Base-by-base conservation (phyloP, 2,113 vertebrate species). In the Brachirus orientalis region DNA sequence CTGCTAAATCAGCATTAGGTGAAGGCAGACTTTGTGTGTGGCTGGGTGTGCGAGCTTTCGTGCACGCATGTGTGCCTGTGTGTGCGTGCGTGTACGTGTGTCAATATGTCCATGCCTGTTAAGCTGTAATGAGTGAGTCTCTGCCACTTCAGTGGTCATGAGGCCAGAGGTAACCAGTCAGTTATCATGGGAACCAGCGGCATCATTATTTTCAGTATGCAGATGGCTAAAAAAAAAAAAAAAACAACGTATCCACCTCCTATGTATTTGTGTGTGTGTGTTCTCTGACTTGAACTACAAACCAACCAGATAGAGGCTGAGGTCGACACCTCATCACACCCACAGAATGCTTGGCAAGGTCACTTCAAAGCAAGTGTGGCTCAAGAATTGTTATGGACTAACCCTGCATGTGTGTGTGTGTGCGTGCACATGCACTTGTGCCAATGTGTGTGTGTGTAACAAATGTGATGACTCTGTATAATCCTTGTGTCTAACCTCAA, bases 1-100 rank as follows among this genome's bases (percentile, higher is more conserved):
- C 73, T 75, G 80, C 82, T 82, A 90, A 86, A 88, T 86, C 84
- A 82, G 77, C 64, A 80, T 59, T 71, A 82, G 78, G 61, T 72
- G 55, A 81, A 71, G 71, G 63, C 64, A 58, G 67, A 55, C 59
- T 71, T 12, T 53, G 48, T 52, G 11, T 44, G 46, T 59, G 44
- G 58, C 50, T 51, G 64, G 19, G 72, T 28, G 52, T 22, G 19
- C 38, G 59, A 16, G n/a, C n/a, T n/a, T n/a, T n/a, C n/a, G n/a
- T n/a, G n/a, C n/a, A n/a, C n/a, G n/a, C n/a, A n/a, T 44, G 62
- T 41, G 37, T 64, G 46, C 19, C 33, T 41, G 48, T 74, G 19
- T 48, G 28, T 41, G 43, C 45, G 37, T 19, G 54, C 20, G 40
- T 60, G 14, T 35, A 6, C 17, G 33, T 28, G 45, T 40, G 64